A percentile compares a stretch with the other conserved stretches of the same genome.
These are phyloP conservation scores for Halictus quadricinctus DNA, from an alignment of 2,888 invertebrate genomes.

Conservation along the genomic window DNA sequence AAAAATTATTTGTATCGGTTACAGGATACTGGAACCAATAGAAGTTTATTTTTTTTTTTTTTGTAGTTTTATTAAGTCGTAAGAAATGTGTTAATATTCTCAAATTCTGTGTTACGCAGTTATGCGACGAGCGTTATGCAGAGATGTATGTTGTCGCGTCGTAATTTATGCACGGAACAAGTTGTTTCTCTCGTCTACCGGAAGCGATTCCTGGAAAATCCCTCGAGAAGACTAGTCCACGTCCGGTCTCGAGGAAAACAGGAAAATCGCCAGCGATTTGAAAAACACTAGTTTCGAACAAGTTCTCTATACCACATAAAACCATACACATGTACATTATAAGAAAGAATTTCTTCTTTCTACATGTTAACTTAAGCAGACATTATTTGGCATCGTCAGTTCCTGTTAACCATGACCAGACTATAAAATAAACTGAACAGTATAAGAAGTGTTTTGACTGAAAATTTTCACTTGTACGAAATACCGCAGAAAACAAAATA, in stretches of 20 bases:
- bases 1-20: too few species aligned
- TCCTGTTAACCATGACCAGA: too few species aligned
- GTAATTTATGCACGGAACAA: not conserved
- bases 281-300: conserved; percentile 38
- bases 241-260: not conserved
- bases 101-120: too few species aligned
- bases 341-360: not conserved
- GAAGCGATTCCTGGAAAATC: conserved; percentile 42
- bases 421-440: too few species aligned
- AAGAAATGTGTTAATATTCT: too few species aligned
- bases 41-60: too few species aligned
- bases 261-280: conserved; percentile 37
- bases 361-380: not conserved
- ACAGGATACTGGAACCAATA: too few species aligned
- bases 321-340: not conserved
- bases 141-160: not conserved
- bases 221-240: not conserved
- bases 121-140: not conserved
- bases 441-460: too few species aligned
- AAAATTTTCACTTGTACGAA: too few species aligned
- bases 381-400: not conserved
- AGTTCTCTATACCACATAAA: not conserved
- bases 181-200: conserved; percentile 3
- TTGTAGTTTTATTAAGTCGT: too few species aligned
- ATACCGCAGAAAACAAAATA: too few species aligned